Evolutionary conservation across 2,888 invertebrate genomes (phyloP).

Genomic region (Drosophila buzzatii): DNA sequence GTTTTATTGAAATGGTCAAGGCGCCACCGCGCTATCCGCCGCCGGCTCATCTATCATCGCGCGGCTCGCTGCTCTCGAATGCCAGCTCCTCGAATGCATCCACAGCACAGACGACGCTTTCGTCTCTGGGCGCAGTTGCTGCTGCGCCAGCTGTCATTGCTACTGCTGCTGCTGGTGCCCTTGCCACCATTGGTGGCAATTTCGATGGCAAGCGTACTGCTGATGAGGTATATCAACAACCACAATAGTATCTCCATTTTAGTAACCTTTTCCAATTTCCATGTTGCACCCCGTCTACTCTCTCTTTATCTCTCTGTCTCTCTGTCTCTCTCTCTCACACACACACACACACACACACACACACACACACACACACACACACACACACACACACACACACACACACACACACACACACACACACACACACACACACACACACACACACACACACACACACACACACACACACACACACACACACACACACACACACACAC

Average conservation of each 20-base stretch:
- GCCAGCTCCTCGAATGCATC: constrained; percentile 70
- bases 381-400: too few relatives aligned
- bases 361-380: too few relatives aligned
- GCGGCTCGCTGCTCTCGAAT: constrained; percentile 80
- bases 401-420: too few relatives aligned
- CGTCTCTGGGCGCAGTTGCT: constrained; percentile 43
- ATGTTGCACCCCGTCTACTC: too few relatives aligned
- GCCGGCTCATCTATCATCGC: constrained; percentile 85
- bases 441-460: too few relatives aligned
- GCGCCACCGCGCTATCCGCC: constrained; percentile 89
- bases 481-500: too few relatives aligned
- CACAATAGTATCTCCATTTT: constrained; percentile 26
- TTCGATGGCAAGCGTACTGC: constrained; percentile 42
- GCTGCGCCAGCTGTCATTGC: constrained; percentile 11
- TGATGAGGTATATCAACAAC: constrained; percentile 57
- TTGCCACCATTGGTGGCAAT: constrained; percentile 19
- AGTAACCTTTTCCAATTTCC: not conserved
- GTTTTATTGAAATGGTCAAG: constrained; percentile 94
- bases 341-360: too few relatives aligned
- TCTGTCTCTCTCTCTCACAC: not conserved
- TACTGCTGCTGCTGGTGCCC: not conserved
- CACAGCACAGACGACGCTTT: constrained; percentile 75
- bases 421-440: too few relatives aligned
- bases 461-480: too few relatives aligned
- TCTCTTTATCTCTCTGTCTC: not conserved